Conservation (phyloP, 2,113 vertebrate species). For the Suricata suricatta region DNA sequence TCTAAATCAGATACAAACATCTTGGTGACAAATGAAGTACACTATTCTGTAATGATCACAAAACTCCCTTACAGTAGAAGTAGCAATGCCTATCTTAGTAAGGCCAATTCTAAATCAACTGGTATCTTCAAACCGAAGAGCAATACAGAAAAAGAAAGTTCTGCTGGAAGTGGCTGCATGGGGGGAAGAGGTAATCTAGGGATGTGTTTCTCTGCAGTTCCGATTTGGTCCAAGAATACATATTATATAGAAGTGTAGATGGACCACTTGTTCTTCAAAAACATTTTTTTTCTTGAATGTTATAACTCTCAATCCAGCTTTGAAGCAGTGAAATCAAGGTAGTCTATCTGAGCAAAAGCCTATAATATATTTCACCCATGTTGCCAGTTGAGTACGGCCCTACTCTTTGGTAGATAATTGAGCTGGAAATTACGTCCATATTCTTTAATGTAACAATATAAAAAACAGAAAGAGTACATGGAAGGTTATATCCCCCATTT, state of each 20-base stretch:
- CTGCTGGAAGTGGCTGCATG: background rate
- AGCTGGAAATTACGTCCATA: background rate
- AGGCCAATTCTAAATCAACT: background rate
- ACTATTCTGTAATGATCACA: background rate
- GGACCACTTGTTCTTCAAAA: background rate
- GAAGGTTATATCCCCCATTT: background rate
- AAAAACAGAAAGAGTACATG: background rate
- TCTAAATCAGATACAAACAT: background rate
- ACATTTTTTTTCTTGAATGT: background rate
- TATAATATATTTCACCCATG: background rate
- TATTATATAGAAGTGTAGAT: background rate
- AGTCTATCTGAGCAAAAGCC: background rate
- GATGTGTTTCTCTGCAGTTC: background rate
- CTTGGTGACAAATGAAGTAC: background rate
- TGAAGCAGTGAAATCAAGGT: background rate
- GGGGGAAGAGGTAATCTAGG: background rate
- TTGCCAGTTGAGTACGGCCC: background rate
- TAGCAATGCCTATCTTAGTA: background rate
- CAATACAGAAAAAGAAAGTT: background rate
- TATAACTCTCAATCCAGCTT: background rate
- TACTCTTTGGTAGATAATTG: background rate
- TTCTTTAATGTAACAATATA: background rate
- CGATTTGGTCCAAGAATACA: background rate
- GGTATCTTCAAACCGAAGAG: constrained; percentile 1
- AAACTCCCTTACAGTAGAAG: background rate